Evolutionary conservation across 2,888 invertebrate species (phyloP), one percentile per base, ranked within the genome.

Genomic region (Pseudoips prasinana): DNA sequence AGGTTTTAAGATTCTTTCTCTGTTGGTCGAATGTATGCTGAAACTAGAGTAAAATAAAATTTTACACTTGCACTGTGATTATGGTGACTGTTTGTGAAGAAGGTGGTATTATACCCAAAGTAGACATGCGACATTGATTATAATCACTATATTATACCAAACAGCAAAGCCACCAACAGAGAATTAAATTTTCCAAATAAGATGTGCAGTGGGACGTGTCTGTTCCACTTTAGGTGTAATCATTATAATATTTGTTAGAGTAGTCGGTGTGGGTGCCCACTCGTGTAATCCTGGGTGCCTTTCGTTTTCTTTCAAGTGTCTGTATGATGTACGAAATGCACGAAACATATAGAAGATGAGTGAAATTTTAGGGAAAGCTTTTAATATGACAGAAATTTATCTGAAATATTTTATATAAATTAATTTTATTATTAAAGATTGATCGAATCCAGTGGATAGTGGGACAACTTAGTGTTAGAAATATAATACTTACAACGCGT

Each of bases 271-370:
- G 69, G 86, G 87, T 81, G 79, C 85, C 88, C 89, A 66, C 51
- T 72, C 77, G 70, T 89, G 79, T 89, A 89, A 84, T 82, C 79
- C 69, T 51, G 89, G 89, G 89, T 88, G 85, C 87, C 89, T 77
- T 86, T 88, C 74, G 81, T 77, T 87, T 85, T 73, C 64, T 70
- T 73, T 71, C 72, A 81, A 76, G 77, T 87, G 87, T 91, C 93
- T 94, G 93, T 94, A 94, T 94, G 92, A 93, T 93, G 92, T 92
- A 93, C 90, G 94, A 94, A 94, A 94, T 94, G 94, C 94, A 94
- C 94, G 93, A 94, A 94, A 94, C 94, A 92, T 93, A 92, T 93
- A 94, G 94, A 94, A 94, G 94, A 94, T 93, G 91, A 77, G 69
- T 81, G 72, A 77, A 79, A 82, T 72, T 77, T 73, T 73, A 73